Conservation (phyloP, 2,113 vertebrate species). For the Rousettus leschenaultii region DNA sequence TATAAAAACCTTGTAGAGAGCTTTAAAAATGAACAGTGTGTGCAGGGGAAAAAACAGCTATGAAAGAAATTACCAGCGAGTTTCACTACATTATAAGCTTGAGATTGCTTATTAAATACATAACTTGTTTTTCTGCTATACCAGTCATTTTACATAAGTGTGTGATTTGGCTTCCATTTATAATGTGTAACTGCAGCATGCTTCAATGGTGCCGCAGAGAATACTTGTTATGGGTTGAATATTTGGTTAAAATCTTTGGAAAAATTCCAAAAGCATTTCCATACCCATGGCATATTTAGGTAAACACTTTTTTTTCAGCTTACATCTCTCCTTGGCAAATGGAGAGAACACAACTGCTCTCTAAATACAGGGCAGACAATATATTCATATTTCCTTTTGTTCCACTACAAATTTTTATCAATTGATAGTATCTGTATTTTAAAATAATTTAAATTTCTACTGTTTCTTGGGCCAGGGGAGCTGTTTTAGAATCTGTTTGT, state of each 20-base stretch:
- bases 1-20: constrained; percentile 53
- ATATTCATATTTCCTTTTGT: not conserved
- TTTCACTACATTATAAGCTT: constrained; percentile 66
- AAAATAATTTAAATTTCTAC: constrained; percentile 29
- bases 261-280: constrained; percentile 55
- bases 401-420: not conserved
- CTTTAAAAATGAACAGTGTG: constrained; percentile 66
- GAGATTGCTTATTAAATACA: constrained; percentile 75
- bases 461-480: not conserved
- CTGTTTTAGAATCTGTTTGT: not conserved
- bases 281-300: constrained; percentile 27
- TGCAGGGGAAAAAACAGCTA: not conserved
- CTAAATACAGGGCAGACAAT: not conserved
- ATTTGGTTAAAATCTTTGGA: constrained; percentile 74
- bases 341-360: not conserved
- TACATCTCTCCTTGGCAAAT: constrained; percentile 1
- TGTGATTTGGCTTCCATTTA: constrained; percentile 69
- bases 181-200: constrained; percentile 56
- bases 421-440: not conserved
- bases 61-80: constrained; percentile 62
- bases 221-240: constrained; percentile 64
- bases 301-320: constrained; percentile 33
- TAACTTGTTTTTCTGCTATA: constrained; percentile 73
- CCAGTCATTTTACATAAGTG: constrained; percentile 70
- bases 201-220: constrained; percentile 38